These are phyloP conservation scores for Anticlea derivata DNA, from an alignment of 2,888 invertebrate genomes.

Conservation along the genomic window DNA sequence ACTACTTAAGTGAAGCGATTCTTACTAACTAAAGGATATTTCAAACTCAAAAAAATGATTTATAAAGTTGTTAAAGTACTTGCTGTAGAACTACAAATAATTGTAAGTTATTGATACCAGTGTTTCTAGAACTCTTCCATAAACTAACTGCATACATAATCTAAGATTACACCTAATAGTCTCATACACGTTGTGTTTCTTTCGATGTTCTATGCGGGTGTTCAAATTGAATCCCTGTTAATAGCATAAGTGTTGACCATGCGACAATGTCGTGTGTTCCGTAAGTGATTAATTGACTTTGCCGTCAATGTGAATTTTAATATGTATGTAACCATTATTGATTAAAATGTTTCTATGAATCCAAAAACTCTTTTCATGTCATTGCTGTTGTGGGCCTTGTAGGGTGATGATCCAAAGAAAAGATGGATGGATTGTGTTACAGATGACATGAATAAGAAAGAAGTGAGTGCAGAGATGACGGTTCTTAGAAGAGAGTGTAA, in stretches of 20 bases:
- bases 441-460: too few relatives aligned
- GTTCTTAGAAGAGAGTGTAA: too few relatives aligned
- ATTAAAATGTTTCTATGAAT: conserved; percentile 71
- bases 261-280: conserved; percentile 19
- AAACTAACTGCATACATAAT: background rate
- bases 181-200: conserved; percentile 5
- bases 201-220: conserved; percentile 8
- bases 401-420: too few relatives aligned
- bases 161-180: background rate
- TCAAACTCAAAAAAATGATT: background rate
- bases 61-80: conserved; percentile 28
- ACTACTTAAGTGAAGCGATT: too few relatives aligned
- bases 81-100: conserved; percentile 51
- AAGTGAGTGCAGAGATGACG: too few relatives aligned
- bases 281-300: conserved; percentile 50
- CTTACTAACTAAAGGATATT: too few relatives aligned
- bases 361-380: conserved; percentile 39
- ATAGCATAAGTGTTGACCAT: conserved; percentile 23
- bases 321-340: conserved; percentile 65
- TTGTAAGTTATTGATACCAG: conserved; percentile 41
- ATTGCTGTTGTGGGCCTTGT: too few relatives aligned
- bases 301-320: conserved; percentile 50
- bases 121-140: conserved; percentile 12
- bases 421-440: too few relatives aligned
- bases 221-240: conserved; percentile 17